A percentile compares a stretch with the other conserved stretches of the same genome.
phyloP scores from a whole-genome alignment of 2,113 vertebrate species.

The Sterna hirundo region DNA sequence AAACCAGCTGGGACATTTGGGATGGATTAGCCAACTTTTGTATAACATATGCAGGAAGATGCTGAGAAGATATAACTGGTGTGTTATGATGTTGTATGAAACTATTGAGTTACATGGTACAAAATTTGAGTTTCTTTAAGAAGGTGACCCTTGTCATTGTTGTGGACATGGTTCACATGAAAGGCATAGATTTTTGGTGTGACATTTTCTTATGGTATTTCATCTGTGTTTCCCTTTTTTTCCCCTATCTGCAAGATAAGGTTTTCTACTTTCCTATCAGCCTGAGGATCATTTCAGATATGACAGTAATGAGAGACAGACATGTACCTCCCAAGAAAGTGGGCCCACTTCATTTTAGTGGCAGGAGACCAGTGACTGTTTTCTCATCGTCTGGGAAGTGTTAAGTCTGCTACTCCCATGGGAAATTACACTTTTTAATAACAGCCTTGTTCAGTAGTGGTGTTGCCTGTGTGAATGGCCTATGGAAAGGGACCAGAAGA shows the following conservation, averaged over 20 bases:
- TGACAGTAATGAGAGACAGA: not conserved
- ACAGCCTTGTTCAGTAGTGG: not conserved
- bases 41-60: not conserved
- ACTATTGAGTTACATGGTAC: not conserved
- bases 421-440: not conserved
- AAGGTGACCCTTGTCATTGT: not conserved
- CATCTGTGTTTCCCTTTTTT: not conserved
- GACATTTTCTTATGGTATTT: not conserved
- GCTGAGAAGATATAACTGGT: not conserved
- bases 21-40: constrained; percentile 7
- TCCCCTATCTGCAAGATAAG: not conserved
- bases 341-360: not conserved
- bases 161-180: not conserved
- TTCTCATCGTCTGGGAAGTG: not conserved
- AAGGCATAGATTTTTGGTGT: not conserved
- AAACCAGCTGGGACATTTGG: constrained; percentile 31
- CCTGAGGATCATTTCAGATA: not conserved
- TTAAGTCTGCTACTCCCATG: not conserved
- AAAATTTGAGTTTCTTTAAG: not conserved
- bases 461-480: not conserved
- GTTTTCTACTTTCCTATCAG: not conserved
- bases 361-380: not conserved
- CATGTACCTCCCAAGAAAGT: not conserved
- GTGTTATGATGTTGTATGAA: not conserved
- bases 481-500: not conserved